phyloP scores from a whole-genome alignment of 1,140 invertebrate genomes.

The Drosophila quadrilineata region DNA sequence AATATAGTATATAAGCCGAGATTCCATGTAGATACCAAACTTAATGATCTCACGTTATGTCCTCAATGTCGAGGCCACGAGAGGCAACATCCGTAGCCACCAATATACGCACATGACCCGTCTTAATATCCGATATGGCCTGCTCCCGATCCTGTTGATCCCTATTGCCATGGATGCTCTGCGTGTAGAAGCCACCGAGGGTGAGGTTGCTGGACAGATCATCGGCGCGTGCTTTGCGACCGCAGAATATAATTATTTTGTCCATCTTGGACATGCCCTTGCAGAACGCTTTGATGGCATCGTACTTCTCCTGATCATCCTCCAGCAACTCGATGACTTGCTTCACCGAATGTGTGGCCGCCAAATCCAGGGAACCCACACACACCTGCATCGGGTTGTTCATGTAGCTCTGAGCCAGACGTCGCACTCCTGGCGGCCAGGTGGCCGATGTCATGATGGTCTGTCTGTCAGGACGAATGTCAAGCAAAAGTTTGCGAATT shows the following conservation, averaged over 20 bases:
- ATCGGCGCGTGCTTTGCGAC: conserved; percentile 90
- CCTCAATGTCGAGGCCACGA: conserved; percentile 94
- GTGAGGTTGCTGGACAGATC: conserved; percentile 90
- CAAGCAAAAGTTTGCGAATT: conserved; percentile 90
- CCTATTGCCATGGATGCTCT: conserved; percentile 94
- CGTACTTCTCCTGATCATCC: conserved; percentile 88
- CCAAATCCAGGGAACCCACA: conserved; percentile 92
- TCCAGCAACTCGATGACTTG: conserved; percentile 89
- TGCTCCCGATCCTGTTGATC: conserved; percentile 93
- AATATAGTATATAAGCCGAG: no score
- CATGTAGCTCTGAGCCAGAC: conserved; percentile 92
- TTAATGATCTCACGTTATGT: conserved; percentile 88
- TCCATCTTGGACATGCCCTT: conserved; percentile 85
- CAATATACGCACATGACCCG: conserved; percentile 89
- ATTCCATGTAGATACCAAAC: no score
- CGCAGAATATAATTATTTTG: conserved; percentile 94
- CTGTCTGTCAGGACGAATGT: conserved; percentile 90
- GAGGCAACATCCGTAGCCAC: conserved; percentile 97
- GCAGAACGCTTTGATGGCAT: conserved; percentile 69
- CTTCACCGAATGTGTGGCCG: conserved; percentile 91
- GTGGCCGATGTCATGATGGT: conserved; percentile 94
- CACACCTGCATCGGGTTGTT: conserved; percentile 93
- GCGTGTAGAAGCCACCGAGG: conserved; percentile 85
- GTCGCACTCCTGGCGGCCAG: conserved; percentile 91
- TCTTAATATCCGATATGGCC: conserved; percentile 91